These are phyloP conservation scores for Antitype chi DNA, from an alignment of 2,888 invertebrate genomes.

Conservation along the genomic window DNA sequence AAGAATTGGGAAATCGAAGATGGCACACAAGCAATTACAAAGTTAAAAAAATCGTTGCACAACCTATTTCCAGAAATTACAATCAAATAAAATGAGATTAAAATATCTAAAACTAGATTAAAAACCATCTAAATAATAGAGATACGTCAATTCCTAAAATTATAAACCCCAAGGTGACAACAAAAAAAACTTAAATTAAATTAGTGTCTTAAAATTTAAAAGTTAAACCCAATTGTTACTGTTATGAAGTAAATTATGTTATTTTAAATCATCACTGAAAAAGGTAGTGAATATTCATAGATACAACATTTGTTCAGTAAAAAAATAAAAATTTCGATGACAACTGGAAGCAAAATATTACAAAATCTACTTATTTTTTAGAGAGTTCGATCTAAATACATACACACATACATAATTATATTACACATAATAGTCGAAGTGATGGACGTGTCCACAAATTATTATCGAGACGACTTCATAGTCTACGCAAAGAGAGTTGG, in stretches of 20 bases:
- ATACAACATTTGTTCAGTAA: slow-evolving; percentile 51
- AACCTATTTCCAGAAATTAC: slow-evolving; percentile 75
- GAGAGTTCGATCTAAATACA: slow-evolving; percentile 74
- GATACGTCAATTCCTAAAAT: slow-evolving; percentile 65
- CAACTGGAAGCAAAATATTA: slow-evolving; percentile 61
- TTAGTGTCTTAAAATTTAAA: slow-evolving; percentile 55
- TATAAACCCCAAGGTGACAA: slow-evolving; percentile 63
- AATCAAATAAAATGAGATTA: slow-evolving; percentile 65
- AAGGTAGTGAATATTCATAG: slow-evolving; percentile 29
- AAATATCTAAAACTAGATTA: slow-evolving; percentile 62
- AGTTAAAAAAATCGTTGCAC: slow-evolving; percentile 78
- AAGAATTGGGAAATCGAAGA: slow-evolving; percentile 57
- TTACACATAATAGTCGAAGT: slow-evolving; percentile 76
- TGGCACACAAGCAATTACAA: slow-evolving; percentile 65
- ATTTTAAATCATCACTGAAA: slow-evolving; percentile 41
- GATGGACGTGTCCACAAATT: slow-evolving; percentile 83
- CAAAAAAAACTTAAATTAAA: slow-evolving; percentile 57
- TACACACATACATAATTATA: slow-evolving; percentile 73
- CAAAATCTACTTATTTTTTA: slow-evolving; percentile 65
- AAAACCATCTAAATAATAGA: slow-evolving; percentile 60
- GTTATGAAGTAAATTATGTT: slow-evolving; percentile 29
- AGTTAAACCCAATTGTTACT: slow-evolving; percentile 45
- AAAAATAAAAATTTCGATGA: slow-evolving; percentile 59
- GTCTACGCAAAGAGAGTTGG: slow-evolving; percentile 75
- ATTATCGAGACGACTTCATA: slow-evolving; percentile 68